A percentile compares a stretch with the other conserved stretches of the same genome.
Conservation (phyloP, 2,113 vertebrate genomes). For the Lepisosteus oculatus region DNA sequence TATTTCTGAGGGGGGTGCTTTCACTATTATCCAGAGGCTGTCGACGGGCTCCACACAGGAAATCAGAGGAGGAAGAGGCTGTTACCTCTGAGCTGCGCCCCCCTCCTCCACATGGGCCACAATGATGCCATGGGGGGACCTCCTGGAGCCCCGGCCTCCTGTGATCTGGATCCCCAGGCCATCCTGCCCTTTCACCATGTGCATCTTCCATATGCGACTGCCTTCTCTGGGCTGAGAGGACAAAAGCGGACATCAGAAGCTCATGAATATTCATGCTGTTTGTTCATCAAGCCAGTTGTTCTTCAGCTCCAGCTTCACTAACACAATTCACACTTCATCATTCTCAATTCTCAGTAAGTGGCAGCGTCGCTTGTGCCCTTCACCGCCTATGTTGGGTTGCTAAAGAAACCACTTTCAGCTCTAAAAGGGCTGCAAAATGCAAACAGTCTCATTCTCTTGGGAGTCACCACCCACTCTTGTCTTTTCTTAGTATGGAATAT, state of each 20-base stretch:
- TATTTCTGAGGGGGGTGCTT: too few relatives aligned
- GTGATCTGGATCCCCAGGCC: conserved; percentile 94
- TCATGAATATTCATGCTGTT: neutral
- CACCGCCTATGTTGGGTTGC: too few relatives aligned
- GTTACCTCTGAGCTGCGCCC: conserved; percentile 87
- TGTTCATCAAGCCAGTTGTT: neutral
- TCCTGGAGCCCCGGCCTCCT: conserved; percentile 88
- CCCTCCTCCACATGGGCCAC: conserved; percentile 87
- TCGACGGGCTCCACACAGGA: neutral
- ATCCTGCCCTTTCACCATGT: conserved; percentile 85
- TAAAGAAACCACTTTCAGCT: too few relatives aligned
- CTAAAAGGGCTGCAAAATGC: too few relatives aligned
- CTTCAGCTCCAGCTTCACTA: neutral
- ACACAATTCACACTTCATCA: too few relatives aligned
- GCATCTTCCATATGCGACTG: conserved; percentile 95
- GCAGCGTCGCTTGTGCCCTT: too few relatives aligned
- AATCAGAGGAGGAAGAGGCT: neutral
- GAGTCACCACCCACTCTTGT: too few relatives aligned
- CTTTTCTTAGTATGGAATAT: too few relatives aligned
- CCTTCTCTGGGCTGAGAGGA: conserved; percentile 75
- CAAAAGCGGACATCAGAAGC: conserved; percentile 23
- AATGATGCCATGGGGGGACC: conserved; percentile 88
- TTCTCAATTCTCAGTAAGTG: too few relatives aligned
- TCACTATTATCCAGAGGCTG: too few relatives aligned
- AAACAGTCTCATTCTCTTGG: too few relatives aligned